phyloP scores from a whole-genome alignment of 2,888 invertebrate genomes.

The Alloscopus bannaensis region DNA sequence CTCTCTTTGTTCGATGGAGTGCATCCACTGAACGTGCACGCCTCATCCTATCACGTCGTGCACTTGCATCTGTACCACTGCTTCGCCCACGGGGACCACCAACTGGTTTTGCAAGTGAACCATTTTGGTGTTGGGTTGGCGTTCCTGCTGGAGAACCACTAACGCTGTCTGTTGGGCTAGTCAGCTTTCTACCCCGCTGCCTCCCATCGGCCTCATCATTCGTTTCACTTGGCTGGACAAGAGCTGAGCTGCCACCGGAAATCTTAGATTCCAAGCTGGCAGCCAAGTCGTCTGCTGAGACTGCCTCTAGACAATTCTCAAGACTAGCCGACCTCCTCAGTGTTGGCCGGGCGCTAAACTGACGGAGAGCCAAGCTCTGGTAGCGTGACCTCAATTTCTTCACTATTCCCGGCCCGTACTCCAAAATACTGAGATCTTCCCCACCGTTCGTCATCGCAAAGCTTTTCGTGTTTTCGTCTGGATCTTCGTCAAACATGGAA shows the following conservation, averaged over 20 bases:
- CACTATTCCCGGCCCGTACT: constrained; percentile 93
- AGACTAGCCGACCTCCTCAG: constrained; percentile 89
- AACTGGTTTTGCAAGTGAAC: constrained; percentile 40
- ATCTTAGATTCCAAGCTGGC: constrained; percentile 50
- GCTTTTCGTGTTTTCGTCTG: constrained; percentile 3
- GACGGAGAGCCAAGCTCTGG: constrained; percentile 88
- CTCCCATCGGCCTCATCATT: not conserved
- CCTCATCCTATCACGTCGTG: constrained; percentile 81
- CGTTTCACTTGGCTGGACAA: constrained; percentile 17
- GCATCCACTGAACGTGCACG: constrained; percentile 92
- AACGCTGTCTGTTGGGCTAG: constrained; percentile 48
- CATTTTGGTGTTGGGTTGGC: constrained; percentile 46
- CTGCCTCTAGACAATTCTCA: constrained; percentile 88
- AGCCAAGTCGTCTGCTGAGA: constrained; percentile 71
- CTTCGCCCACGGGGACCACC: constrained; percentile 77
- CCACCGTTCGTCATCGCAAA: constrained; percentile 48
- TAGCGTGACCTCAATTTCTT: constrained; percentile 91
- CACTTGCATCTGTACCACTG: constrained; percentile 57
- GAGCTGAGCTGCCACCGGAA: constrained; percentile 7
- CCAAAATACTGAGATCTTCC: constrained; percentile 71
- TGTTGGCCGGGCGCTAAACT: constrained; percentile 80
- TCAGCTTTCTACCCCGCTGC: constrained; percentile 31
- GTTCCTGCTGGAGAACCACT: not conserved
- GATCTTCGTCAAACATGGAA: constrained; percentile 59
- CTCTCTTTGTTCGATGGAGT: constrained; percentile 76